A percentile compares a stretch with the other conserved stretches of the same genome.
These are phyloP conservation scores for Alouatta palliata DNA, from an alignment of 2,113 vertebrate genomes.

Conservation along the genomic window DNA sequence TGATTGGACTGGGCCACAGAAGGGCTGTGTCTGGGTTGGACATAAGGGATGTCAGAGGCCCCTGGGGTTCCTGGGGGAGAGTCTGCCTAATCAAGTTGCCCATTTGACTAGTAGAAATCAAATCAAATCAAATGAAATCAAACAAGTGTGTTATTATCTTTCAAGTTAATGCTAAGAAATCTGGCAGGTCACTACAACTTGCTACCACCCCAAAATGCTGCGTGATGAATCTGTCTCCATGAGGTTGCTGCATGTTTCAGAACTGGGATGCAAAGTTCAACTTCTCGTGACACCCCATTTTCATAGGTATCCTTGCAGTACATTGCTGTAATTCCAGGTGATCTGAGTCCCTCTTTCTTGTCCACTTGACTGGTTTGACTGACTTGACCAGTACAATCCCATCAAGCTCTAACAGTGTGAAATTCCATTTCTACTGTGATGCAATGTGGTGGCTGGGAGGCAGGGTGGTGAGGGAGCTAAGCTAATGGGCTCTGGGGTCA, in stretches of 20 bases:
- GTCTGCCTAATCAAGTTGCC: neutral
- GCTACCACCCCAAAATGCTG: neutral
- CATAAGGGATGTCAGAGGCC: neutral
- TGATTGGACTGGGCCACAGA: neutral
- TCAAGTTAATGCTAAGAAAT: neutral
- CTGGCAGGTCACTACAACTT: neutral
- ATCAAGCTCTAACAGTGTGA: neutral
- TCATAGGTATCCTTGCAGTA: neutral
- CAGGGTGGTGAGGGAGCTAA: neutral
- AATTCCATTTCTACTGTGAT: neutral
- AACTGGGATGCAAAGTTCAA: neutral
- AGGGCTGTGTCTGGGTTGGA: neutral
- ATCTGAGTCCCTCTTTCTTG: neutral
- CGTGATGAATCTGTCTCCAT: neutral
- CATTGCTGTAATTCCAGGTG: neutral
- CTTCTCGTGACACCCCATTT: neutral
- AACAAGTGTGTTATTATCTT: neutral
- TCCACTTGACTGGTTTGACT: neutral
- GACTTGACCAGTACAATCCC: neutral
- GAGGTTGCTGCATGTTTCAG: neutral
- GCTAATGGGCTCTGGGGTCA: neutral
- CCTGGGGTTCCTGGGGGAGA: neutral
- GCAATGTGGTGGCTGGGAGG: neutral
- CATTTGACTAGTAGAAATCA: neutral
- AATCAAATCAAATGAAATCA: neutral